Conservation (phyloP, 1,140 invertebrate genomes). For the Drosophila malerkotliana region DNA sequence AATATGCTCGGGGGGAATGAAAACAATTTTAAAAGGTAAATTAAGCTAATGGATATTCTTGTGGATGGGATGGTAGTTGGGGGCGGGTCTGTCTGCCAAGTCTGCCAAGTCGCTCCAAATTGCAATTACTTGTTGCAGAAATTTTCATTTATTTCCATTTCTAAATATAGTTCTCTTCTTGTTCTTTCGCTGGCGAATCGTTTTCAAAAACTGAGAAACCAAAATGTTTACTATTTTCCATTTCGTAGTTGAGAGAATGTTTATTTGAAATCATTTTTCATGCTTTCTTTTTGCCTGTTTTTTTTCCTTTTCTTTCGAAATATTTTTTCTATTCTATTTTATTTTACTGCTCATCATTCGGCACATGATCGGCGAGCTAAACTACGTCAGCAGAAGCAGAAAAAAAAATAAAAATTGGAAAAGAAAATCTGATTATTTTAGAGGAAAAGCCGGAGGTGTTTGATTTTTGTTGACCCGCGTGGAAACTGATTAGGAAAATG, state of each 20-base stretch:
- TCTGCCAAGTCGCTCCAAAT: conserved; percentile 55
- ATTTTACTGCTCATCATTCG: conserved; percentile 27
- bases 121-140: conserved; percentile 63
- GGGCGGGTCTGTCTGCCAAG: background rate
- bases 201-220: conserved; percentile 15
- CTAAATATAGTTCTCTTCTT: conserved; percentile 42
- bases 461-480: conserved; percentile 37
- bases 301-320: conserved; percentile 9
- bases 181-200: conserved; percentile 11
- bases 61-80: background rate
- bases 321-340: conserved; percentile 8
- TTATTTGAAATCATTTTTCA: conserved; percentile 53
- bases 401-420: background rate
- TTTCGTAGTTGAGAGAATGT: conserved; percentile 26
- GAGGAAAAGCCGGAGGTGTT: conserved; percentile 24
- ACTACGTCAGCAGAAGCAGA: conserved; percentile 47
- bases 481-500: conserved; percentile 27
- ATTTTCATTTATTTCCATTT: conserved; percentile 37
- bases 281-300: conserved; percentile 2
- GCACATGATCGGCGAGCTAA: conserved; percentile 40
- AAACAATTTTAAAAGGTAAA: conserved; percentile 77
- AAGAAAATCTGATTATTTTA: conserved; percentile 30
- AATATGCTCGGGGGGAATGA: conserved; percentile 37
- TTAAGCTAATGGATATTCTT: conserved; percentile 59
- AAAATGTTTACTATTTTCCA: conserved; percentile 43